A percentile compares a stretch with the other conserved stretches of the same genome.
These are phyloP conservation scores for Calephelis perditalis DNA, from an alignment of 2,888 invertebrate genomes.

Conservation along the genomic window DNA sequence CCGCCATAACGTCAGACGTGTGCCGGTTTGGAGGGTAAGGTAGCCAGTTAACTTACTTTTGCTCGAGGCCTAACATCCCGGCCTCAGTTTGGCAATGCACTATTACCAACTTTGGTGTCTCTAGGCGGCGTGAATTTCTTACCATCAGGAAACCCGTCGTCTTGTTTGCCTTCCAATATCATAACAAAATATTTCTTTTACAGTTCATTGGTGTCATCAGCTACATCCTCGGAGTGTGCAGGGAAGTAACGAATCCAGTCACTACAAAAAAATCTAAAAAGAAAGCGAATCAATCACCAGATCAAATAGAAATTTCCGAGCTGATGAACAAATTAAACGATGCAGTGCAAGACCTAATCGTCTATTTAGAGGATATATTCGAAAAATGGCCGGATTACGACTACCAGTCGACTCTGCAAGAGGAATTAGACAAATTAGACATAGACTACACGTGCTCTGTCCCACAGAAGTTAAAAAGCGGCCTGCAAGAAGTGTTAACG, in stretches of 20 bases:
- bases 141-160: too few species aligned
- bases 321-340: constrained; percentile 52
- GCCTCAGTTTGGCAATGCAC: too few species aligned
- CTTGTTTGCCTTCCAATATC: not conserved
- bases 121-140: too few species aligned
- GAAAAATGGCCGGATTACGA: constrained; percentile 59
- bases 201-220: constrained; percentile 79
- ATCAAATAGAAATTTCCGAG: constrained; percentile 54
- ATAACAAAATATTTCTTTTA: constrained; percentile 31
- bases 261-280: constrained; percentile 78
- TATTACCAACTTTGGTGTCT: too few species aligned
- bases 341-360: constrained; percentile 50
- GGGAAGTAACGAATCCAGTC: constrained; percentile 68
- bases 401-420: constrained; percentile 47
- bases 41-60: too few species aligned
- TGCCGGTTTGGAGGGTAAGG: too few species aligned
- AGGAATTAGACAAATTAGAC: constrained; percentile 55
- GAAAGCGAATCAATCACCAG: constrained; percentile 67
- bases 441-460: constrained; percentile 57
- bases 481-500: constrained; percentile 67
- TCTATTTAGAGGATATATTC: constrained; percentile 55
- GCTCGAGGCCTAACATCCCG: too few species aligned
- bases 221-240: constrained; percentile 76
- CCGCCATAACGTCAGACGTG: too few species aligned
- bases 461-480: constrained; percentile 61